Evolutionary conservation across 2,888 invertebrate genomes (phyloP), one percentile per base, ranked within the genome.

Genomic region (Drosophila gaucha): DNA sequence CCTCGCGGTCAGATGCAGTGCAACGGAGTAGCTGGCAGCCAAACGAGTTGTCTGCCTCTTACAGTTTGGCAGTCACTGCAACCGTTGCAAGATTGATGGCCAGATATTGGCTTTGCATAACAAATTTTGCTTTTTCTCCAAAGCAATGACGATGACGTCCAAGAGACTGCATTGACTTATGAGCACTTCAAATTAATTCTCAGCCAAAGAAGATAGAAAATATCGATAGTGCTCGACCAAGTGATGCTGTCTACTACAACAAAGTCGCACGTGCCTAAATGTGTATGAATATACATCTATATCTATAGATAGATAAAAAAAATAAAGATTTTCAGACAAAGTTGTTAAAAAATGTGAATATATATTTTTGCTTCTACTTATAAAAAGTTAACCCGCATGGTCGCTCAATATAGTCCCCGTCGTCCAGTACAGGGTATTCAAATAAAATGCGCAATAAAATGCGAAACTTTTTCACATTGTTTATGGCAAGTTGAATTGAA

Each of bases 161-260:
- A 43, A 62, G 43, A 41, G 46, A 8, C 57, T 50, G 55, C 67
- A 30, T 51, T 80, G 73, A 86, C 63, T 80, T 86, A 87, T 80
- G 82, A 67, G 65, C 78, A 84, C 65, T 84, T 76, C 47, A 68
- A 85, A 88, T 88, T 88, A 80, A 85, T 85, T 88, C 69, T 38
- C 64, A 50, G 41, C 38, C 33, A n/a, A 38, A 6, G 43, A 50
- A 26, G 52, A 44, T 9, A 30, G 10, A 54, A 20, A 16, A 12
- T 24, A 1, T 2, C 46, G 8, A 28, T 8, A 6, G 4, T 12
- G 24, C 2, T 12, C 26, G 26, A 38, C 20, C 63, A 30, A 47
- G 10, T 22, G 28, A 43, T 36, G 38, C 10, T 4, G 20, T 22
- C 16, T 31, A 63, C 12, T 31, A 20, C 20, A 47, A 14, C 8